These are phyloP conservation scores for Epizoanthus stellaris DNA, from an alignment of 92 coral and sea anemone genomes.

Conservation along the genomic window DNA sequence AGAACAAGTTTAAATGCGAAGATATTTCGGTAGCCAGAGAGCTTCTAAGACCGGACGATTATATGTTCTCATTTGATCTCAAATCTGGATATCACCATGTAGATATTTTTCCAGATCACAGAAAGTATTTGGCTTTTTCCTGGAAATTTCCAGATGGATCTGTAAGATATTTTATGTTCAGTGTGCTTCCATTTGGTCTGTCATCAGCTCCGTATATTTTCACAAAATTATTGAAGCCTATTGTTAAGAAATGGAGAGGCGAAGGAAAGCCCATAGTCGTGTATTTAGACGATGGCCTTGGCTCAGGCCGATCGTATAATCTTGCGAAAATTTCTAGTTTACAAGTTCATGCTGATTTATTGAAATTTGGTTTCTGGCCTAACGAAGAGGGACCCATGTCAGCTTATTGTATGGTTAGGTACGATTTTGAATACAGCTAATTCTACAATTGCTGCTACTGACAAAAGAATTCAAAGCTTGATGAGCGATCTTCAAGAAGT, in stretches of 20 bases:
- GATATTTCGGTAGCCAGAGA: conserved; percentile 36
- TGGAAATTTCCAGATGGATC: conserved; percentile 35
- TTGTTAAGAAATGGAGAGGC: conserved; percentile 60
- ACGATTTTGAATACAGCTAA: conserved; percentile 53
- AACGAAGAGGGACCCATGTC: conserved; percentile 60
- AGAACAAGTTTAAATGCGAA: conserved; percentile 44
- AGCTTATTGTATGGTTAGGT: conserved; percentile 51
- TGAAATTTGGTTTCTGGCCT: conserved; percentile 63
- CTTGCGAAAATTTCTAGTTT: conserved; percentile 51
- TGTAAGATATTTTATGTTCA: conserved; percentile 16
- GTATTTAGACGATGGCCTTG: conserved; percentile 59
- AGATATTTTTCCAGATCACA: conserved; percentile 30
- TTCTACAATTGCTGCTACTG: conserved; percentile 47
- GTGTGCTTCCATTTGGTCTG: conserved; percentile 34
- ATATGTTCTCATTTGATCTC: conserved; percentile 34
- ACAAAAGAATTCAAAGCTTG: conserved; percentile 40
- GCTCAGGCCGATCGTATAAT: neutral
- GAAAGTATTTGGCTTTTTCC: conserved; percentile 25
- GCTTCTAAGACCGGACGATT: conserved; percentile 2
- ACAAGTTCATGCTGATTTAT: conserved; percentile 57
- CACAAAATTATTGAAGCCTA: conserved; percentile 47
- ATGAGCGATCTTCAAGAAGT: conserved; percentile 27
- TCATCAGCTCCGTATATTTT: conserved; percentile 53
- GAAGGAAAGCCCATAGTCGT: conserved; percentile 37
- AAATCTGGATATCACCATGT: conserved; percentile 40